Conservation (phyloP, 2,113 vertebrate genomes). For the Hoplias malabaricus region DNA sequence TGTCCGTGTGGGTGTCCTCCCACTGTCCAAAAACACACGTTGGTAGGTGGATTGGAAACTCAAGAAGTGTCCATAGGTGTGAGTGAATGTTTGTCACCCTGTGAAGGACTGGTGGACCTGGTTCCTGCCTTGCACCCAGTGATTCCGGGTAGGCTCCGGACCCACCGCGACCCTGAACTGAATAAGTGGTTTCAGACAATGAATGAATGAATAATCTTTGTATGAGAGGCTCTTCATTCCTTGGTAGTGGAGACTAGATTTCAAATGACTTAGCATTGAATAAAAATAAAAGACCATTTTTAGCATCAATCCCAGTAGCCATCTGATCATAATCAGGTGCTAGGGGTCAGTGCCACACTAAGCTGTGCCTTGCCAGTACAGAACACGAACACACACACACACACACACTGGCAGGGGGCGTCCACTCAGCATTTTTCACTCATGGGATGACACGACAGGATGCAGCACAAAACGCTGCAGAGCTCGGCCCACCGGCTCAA, state of each 20-base stretch:
- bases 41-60: no score
- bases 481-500: neutral
- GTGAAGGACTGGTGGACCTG: no score
- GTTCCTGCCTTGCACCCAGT: no score
- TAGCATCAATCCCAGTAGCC: neutral
- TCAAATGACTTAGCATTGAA: neutral
- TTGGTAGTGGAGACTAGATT: neutral
- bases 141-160: no score
- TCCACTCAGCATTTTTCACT: slow-evolving; percentile 10
- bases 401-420: neutral
- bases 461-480: slow-evolving; percentile 13
- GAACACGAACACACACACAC: neutral
- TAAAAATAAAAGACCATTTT: neutral
- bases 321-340: neutral
- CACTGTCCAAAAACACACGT: no score
- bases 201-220: no score
- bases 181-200: no score
- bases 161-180: no score
- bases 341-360: slow-evolving; percentile 8
- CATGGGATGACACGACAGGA: neutral
- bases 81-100: no score
- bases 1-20: no score
- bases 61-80: no score
- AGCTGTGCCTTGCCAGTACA: neutral
- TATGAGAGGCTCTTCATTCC: no score